Evolutionary conservation across 2,113 vertebrate species (phyloP).

Genomic region (Nothobranchius kuhntae): DNA sequence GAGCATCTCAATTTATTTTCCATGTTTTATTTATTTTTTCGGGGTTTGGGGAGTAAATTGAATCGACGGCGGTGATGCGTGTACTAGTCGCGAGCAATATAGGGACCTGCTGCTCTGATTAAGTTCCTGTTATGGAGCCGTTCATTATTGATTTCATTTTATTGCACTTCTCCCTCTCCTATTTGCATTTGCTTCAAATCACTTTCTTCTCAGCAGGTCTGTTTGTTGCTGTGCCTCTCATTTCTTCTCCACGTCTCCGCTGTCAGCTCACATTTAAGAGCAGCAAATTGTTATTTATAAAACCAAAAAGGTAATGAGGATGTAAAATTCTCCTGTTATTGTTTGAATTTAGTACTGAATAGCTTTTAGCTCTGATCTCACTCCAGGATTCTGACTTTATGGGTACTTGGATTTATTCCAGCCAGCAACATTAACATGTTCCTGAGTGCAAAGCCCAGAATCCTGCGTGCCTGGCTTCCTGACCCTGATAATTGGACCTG

Average conservation of each 20-base stretch:
- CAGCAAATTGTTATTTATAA: slow-evolving; percentile 52
- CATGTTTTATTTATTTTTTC: slow-evolving; percentile 82
- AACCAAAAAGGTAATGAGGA: slow-evolving; percentile 5
- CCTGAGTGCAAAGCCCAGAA: too few species aligned
- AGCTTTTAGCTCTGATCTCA: slow-evolving; percentile 13
- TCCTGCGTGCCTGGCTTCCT: too few species aligned
- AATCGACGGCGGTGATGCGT: slow-evolving; percentile 78
- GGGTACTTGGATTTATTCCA: not conserved
- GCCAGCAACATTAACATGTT: too few species aligned
- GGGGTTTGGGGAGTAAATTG: slow-evolving; percentile 79
- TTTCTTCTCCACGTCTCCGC: slow-evolving; percentile 31
- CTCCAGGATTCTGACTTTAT: slow-evolving; percentile 16
- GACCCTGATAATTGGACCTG: too few species aligned
- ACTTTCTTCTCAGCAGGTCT: slow-evolving; percentile 63
- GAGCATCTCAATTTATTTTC: slow-evolving; percentile 82
- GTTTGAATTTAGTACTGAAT: slow-evolving; percentile 25
- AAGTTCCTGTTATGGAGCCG: slow-evolving; percentile 78
- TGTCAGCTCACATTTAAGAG: slow-evolving; percentile 55
- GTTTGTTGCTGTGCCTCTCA: slow-evolving; percentile 26
- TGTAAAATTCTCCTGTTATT: slow-evolving; percentile 28
- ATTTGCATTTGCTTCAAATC: slow-evolving; percentile 54
- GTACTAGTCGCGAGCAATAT: slow-evolving; percentile 81
- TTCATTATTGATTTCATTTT: slow-evolving; percentile 82
- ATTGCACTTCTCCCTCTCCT: slow-evolving; percentile 64
- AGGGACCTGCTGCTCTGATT: slow-evolving; percentile 81